phyloP scores from a whole-genome alignment of 1,140 invertebrate genomes.

The Rhyacophila brunnea region DNA sequence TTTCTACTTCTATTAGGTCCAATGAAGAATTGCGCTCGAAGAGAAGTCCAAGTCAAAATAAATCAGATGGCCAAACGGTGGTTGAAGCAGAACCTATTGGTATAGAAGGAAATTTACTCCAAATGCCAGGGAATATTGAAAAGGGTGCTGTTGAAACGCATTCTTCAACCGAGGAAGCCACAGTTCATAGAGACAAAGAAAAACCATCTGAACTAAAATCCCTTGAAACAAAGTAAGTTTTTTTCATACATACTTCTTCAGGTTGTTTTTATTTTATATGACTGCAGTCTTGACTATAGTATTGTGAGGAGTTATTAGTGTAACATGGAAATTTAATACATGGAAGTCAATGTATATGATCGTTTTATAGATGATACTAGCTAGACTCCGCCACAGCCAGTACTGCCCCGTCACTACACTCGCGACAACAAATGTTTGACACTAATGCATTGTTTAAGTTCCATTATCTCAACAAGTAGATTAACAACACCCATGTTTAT shows the following conservation, averaged over 20 bases:
- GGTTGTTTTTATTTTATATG: no score
- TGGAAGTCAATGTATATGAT: no score
- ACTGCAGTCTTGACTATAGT: no score
- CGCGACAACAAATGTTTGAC: no score
- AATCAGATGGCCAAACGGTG: conserved; percentile 1
- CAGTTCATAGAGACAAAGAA: conserved; percentile 2
- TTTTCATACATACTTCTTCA: background rate
- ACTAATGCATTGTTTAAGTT: no score
- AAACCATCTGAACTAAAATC: conserved; percentile 7
- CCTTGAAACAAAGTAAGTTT: conserved; percentile 23
- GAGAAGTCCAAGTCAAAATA: conserved; percentile 32
- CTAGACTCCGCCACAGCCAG: no score
- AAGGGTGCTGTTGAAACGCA: background rate
- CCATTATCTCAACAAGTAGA: no score
- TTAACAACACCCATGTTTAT: no score
- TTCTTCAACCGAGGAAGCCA: conserved; percentile 1
- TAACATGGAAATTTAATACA: no score
- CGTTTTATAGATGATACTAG: no score
- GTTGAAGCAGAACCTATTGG: background rate
- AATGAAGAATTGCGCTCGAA: conserved; percentile 61
- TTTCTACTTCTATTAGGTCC: conserved; percentile 75
- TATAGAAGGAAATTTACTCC: background rate
- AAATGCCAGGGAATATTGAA: background rate
- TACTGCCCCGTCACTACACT: no score
- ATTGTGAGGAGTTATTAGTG: no score